phyloP scores from a whole-genome alignment of 2,888 invertebrate species.

The Apomyelois bistriatella region DNA sequence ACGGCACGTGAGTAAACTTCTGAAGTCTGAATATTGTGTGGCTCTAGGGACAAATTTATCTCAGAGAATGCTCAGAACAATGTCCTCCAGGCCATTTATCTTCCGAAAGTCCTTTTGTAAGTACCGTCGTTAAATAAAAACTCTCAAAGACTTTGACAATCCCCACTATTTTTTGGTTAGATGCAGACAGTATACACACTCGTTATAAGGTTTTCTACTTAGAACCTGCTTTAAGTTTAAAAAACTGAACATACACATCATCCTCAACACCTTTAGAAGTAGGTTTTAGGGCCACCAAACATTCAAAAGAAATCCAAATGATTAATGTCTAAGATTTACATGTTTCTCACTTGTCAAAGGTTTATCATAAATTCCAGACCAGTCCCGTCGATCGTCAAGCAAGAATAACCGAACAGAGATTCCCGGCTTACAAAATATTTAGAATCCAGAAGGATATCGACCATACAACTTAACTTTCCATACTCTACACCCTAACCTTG shows the following conservation, averaged over 20 bases:
- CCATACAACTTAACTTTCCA: background rate
- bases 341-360: slow-evolving; percentile 5
- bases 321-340: background rate
- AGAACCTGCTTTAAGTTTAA: too few relatives aligned
- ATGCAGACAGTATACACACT: background rate
- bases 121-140: slow-evolving; percentile 5
- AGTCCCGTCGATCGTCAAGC: slow-evolving; percentile 23
- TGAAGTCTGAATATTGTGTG: slow-evolving; percentile 15
- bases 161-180: slow-evolving; percentile 6
- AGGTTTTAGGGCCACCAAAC: too few relatives aligned
- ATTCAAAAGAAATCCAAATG: background rate
- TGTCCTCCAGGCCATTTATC: slow-evolving; percentile 28
- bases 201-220: too few relatives aligned
- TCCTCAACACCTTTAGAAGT: too few relatives aligned
- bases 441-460: background rate
- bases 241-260: too few relatives aligned
- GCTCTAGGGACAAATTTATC: slow-evolving; percentile 34
- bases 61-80: slow-evolving; percentile 23
- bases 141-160: slow-evolving; percentile 1
- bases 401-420: slow-evolving; percentile 24
- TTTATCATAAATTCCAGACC: slow-evolving; percentile 12
- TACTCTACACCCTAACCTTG: too few relatives aligned
- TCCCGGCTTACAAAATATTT: slow-evolving; percentile 18
- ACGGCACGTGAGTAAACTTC: background rate
- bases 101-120: slow-evolving; percentile 20